phyloP scores from a whole-genome alignment of 2,113 vertebrate species.

The Nematolebias whitei region DNA sequence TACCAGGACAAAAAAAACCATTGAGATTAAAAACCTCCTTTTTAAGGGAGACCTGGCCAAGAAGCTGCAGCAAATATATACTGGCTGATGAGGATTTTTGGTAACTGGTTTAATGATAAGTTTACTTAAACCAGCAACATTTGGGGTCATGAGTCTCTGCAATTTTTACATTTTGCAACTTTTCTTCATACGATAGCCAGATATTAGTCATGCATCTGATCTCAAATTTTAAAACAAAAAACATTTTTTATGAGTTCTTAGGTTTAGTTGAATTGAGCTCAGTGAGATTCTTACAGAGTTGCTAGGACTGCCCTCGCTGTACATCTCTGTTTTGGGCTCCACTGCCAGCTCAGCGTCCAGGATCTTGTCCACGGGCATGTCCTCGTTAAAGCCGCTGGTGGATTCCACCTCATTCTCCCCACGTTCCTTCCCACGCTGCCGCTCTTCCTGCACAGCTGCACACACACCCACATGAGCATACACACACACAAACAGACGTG shows the following conservation, averaged over 20 bases:
- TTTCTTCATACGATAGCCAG: not conserved
- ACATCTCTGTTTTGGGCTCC: conserved; percentile 91
- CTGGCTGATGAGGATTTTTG: too few relatives aligned
- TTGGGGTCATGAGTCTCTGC: too few relatives aligned
- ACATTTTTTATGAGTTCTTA: not conserved
- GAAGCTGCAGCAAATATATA: too few relatives aligned
- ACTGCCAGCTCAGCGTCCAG: conserved; percentile 94
- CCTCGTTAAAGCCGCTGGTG: conserved; percentile 83
- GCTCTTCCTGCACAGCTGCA: conserved; percentile 93
- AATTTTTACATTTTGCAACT: not conserved
- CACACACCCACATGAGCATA: not conserved
- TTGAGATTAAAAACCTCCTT: too few relatives aligned
- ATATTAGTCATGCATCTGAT: too few relatives aligned
- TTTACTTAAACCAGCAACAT: too few relatives aligned
- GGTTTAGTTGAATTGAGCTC: not conserved
- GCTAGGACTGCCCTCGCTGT: conserved; percentile 81
- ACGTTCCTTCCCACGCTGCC: conserved; percentile 91
- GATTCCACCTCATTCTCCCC: conserved; percentile 88
- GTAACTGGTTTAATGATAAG: too few relatives aligned
- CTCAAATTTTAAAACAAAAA: not conserved
- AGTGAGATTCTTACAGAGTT: conserved; percentile 83
- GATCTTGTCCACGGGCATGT: conserved; percentile 97
- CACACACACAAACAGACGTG: not conserved
- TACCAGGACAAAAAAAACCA: too few relatives aligned
- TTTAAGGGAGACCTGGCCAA: too few relatives aligned